Evolutionary conservation across 2,113 vertebrate species (phyloP).

Genomic region (Pongo pygmaeus): DNA sequence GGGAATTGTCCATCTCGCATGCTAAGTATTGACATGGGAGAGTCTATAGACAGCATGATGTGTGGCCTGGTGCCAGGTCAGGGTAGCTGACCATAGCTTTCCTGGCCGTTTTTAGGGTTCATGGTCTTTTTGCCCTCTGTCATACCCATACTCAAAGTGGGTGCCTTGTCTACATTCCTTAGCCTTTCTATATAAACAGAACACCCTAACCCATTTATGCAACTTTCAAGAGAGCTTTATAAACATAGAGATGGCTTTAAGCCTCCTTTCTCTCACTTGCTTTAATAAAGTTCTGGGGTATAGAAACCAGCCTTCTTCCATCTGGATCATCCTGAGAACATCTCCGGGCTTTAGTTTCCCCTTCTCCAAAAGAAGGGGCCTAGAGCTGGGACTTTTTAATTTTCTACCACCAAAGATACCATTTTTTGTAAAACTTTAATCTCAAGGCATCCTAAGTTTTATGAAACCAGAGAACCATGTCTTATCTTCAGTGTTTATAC

Average conservation of each 20-base stretch:
- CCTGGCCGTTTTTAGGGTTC: slow-evolving; percentile 41
- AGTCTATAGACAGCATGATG: background rate
- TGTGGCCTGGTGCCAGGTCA: background rate
- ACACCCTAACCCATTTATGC: background rate
- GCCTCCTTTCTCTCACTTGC: background rate
- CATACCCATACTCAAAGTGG: slow-evolving; percentile 26
- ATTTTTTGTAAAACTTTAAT: background rate
- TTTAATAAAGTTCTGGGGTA: background rate
- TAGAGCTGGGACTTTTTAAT: background rate
- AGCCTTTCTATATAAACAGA: slow-evolving; percentile 69
- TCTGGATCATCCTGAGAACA: background rate
- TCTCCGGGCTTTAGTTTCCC: background rate
- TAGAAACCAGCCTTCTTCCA: background rate
- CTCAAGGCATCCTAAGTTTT: background rate
- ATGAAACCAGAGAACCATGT: background rate
- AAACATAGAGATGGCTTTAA: slow-evolving; percentile 23
- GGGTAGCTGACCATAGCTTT: slow-evolving; percentile 50
- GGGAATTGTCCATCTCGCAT: background rate
- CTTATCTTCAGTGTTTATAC: background rate
- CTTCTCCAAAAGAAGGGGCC: background rate
- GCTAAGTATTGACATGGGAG: background rate
- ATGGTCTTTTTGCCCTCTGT: slow-evolving; percentile 6
- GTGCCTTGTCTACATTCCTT: slow-evolving; percentile 53
- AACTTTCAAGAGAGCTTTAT: slow-evolving; percentile 49
- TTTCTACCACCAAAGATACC: background rate